These are phyloP conservation scores for Diarsia dahlii DNA, from an alignment of 2,888 invertebrate species.

Conservation along the genomic window DNA sequence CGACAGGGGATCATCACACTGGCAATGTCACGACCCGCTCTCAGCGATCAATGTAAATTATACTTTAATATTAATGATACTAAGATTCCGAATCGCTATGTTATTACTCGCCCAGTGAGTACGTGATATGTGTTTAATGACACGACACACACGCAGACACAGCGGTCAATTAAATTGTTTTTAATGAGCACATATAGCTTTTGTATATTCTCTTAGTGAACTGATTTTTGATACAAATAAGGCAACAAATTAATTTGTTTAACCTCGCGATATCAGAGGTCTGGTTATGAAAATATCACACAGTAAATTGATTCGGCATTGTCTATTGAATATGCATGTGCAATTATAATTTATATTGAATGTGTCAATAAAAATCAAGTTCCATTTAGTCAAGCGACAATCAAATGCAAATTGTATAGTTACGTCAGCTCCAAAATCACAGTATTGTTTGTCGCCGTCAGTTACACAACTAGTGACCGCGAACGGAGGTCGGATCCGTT, in stretches of 20 bases:
- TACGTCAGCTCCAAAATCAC: slow-evolving; percentile 77
- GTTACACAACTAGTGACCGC: slow-evolving; percentile 89
- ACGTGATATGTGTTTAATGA: slow-evolving; percentile 34
- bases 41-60: slow-evolving; percentile 58
- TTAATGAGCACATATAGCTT: slow-evolving; percentile 26
- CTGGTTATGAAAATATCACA: slow-evolving; percentile 18
- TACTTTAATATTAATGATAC: slow-evolving; percentile 44
- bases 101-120: slow-evolving; percentile 8
- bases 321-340: slow-evolving; percentile 46
- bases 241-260: slow-evolving; percentile 35
- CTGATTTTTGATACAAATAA: slow-evolving; percentile 26
- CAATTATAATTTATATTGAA: slow-evolving; percentile 47
- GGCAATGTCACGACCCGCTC: slow-evolving; percentile 80
- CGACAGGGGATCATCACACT: slow-evolving; percentile 76
- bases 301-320: slow-evolving; percentile 52
- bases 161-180: slow-evolving; percentile 33
- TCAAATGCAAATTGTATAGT: slow-evolving; percentile 73
- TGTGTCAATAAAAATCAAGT: slow-evolving; percentile 68
- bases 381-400: slow-evolving; percentile 72
- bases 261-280: slow-evolving; percentile 39
- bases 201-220: slow-evolving; percentile 32
- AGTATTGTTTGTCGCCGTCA: slow-evolving; percentile 85
- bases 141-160: slow-evolving; percentile 36
- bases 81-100: slow-evolving; percentile 49
- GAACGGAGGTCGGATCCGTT: slow-evolving; percentile 89